phyloP scores from a whole-genome alignment of 2,797 vertebrate genomes.

The Crocidura indochinensis region DNA sequence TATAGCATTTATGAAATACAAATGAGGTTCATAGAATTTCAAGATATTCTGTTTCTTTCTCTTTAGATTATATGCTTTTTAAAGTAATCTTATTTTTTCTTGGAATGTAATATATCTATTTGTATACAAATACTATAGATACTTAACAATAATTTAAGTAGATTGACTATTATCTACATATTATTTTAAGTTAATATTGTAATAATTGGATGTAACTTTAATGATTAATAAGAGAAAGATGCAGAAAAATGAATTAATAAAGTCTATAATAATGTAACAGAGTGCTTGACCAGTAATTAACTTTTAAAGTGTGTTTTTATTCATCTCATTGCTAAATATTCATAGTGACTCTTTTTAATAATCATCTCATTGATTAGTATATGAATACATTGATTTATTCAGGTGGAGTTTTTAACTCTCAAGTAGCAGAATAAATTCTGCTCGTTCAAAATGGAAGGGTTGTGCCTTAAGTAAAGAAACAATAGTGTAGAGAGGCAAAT shows the following conservation, averaged over 20 bases:
- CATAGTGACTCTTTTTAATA: constrained; percentile 20
- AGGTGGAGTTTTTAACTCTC: neutral
- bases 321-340: constrained; percentile 56
- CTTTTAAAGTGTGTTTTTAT: constrained; percentile 62
- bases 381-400: constrained; percentile 27
- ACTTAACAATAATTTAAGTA: neutral
- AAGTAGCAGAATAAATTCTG: neutral
- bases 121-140: constrained; percentile 32
- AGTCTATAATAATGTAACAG: constrained; percentile 45
- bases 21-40: constrained; percentile 68
- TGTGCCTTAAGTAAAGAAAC: neutral
- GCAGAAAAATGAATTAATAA: constrained; percentile 2
- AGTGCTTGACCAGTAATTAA: neutral
- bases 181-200: constrained; percentile 30
- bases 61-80: constrained; percentile 52
- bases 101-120: neutral
- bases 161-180: neutral
- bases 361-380: constrained; percentile 36
- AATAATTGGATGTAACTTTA: constrained; percentile 64
- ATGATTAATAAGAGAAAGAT: neutral
- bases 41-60: constrained; percentile 63
- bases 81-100: constrained; percentile 56
- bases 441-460: constrained; percentile 9
- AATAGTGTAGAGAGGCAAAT: neutral
- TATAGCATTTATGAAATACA: constrained; percentile 73